Evolutionary conservation across 2,797 vertebrate genomes (phyloP).

Genomic region (Sebastes kiyomatsui): DNA sequence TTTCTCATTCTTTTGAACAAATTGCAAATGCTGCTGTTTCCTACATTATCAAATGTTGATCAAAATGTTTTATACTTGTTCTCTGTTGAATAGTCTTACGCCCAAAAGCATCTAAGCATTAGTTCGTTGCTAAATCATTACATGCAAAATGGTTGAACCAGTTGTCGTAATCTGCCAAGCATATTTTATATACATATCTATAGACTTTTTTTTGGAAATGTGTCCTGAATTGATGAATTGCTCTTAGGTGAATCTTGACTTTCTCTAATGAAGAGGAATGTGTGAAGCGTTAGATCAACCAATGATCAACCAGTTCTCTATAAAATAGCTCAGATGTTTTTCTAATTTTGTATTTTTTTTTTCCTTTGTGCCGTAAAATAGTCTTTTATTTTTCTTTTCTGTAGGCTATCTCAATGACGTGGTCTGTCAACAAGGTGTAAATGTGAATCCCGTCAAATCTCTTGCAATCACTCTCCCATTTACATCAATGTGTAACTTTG

Average conservation of each 20-base stretch:
- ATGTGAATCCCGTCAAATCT: background rate
- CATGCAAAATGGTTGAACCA: too few species aligned
- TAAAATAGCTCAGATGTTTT: background rate
- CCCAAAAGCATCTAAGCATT: background rate
- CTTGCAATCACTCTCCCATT: background rate
- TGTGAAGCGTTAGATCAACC: too few species aligned
- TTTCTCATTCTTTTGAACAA: background rate
- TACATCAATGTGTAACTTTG: background rate
- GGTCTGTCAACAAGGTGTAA: background rate
- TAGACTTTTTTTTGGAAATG: too few species aligned
- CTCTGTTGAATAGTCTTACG: background rate
- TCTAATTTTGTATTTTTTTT: background rate
- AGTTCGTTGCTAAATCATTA: too few species aligned
- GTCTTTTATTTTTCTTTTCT: background rate
- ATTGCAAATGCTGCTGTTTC: background rate
- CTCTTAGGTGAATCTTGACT: too few species aligned
- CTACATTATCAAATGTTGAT: background rate
- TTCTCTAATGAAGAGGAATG: too few species aligned
- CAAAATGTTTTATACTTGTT: background rate
- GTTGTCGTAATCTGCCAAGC: too few species aligned
- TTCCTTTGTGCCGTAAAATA: background rate
- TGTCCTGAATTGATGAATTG: too few species aligned
- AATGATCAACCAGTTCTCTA: too few species aligned
- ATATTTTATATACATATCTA: too few species aligned
- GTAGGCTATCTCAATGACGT: background rate